phyloP scores from a whole-genome alignment of 2,797 vertebrate species.

The Cyclura pinguis region DNA sequence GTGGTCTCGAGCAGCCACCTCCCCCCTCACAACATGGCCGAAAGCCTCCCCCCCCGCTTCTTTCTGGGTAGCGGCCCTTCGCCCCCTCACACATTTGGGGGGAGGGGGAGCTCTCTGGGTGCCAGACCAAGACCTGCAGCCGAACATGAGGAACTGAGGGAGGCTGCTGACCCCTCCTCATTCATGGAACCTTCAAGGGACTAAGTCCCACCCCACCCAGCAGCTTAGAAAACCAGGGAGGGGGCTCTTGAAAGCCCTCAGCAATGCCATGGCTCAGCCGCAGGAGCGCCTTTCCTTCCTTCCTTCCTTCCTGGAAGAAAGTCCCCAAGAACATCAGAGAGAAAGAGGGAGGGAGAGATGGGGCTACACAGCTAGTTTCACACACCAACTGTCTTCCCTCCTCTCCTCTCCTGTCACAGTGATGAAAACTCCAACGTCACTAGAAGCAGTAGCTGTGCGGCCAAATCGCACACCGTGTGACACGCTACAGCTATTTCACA shows the following conservation, averaged over 20 bases:
- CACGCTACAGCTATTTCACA: not conserved
- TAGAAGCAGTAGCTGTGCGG: not conserved
- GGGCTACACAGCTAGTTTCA: not conserved
- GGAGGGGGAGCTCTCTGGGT: slow-evolving; percentile 59
- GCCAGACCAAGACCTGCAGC: not conserved
- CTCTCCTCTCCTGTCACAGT: not conserved
- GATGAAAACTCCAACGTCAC: not conserved
- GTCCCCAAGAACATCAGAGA: not conserved
- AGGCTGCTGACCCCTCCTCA: slow-evolving; percentile 5
- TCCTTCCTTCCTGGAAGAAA: not conserved
- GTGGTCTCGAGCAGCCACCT: not conserved
- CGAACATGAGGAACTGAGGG: not conserved
- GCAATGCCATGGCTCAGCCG: too few relatives aligned
- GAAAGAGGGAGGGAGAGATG: not conserved
- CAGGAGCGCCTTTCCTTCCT: not conserved
- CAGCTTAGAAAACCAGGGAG: not conserved
- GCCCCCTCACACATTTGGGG: not conserved
- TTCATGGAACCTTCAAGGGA: not conserved
- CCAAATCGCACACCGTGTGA: not conserved
- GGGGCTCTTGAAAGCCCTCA: not conserved
- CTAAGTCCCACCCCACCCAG: not conserved
- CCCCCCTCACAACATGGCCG: not conserved
- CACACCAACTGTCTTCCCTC: not conserved
- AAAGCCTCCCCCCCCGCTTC: not conserved
- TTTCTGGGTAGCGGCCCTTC: accelerated